A percentile compares a stretch with the other conserved stretches of the same genome.
These are phyloP conservation scores for Nyctibius bracteatus DNA, from an alignment of 2,113 vertebrate species.

Conservation along the genomic window DNA sequence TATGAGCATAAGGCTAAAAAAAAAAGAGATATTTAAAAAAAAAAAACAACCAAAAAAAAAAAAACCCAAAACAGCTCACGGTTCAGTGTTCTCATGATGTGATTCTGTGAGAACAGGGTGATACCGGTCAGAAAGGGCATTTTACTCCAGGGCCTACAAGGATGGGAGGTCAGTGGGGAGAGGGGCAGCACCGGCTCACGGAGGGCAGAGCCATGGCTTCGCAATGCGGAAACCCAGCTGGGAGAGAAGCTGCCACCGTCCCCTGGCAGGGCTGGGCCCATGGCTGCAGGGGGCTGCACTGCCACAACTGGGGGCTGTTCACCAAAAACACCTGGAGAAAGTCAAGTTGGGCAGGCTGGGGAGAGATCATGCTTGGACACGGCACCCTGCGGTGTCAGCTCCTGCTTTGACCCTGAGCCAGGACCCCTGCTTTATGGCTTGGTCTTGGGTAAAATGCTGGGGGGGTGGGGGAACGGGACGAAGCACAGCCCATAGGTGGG, in stretches of 20 bases:
- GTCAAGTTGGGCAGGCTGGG: background rate
- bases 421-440: background rate
- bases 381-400: background rate
- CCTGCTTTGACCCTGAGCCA: background rate
- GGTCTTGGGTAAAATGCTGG: background rate
- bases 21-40: conserved; percentile 47
- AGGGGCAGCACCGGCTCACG: accelerated
- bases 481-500: background rate
- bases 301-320: background rate
- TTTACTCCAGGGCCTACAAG: conserved; percentile 47
- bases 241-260: background rate
- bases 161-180: background rate
- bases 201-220: background rate
- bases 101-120: conserved; percentile 32
- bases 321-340: background rate
- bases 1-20: conserved; percentile 78
- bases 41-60: no score
- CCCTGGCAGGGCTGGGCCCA: accelerated
- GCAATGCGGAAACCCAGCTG: background rate
- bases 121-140: conserved; percentile 33
- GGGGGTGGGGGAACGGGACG: accelerated
- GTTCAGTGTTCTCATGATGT: background rate
- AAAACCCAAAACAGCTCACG: conserved; percentile 41
- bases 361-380: background rate
- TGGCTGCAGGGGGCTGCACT: background rate